Evolutionary conservation across 2,113 vertebrate species (phyloP).

Genomic region (Ailuropoda melanoleuca): DNA sequence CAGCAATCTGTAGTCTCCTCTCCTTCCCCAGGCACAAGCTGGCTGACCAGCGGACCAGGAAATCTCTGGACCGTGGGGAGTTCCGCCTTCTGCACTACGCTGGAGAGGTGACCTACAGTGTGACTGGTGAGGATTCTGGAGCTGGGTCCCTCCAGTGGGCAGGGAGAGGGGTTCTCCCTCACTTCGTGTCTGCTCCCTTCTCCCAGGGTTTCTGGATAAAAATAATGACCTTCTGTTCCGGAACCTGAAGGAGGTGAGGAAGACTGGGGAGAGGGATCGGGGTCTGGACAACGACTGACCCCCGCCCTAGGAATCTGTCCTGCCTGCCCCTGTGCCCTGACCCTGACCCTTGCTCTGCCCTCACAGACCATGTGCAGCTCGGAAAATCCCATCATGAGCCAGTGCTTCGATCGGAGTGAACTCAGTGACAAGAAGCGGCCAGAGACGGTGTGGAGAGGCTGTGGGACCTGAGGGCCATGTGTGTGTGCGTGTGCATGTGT

Average conservation of each 20-base stretch:
- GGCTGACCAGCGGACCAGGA: slow-evolving; percentile 95
- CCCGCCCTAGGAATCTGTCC: not conserved
- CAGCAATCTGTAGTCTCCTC: not conserved
- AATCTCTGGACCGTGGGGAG: slow-evolving; percentile 94
- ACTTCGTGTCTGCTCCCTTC: not conserved
- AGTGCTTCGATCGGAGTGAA: slow-evolving; percentile 94
- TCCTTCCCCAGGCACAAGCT: slow-evolving; percentile 92
- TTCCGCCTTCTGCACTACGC: slow-evolving; percentile 96
- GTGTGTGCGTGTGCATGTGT: not conserved
- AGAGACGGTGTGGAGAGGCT: slow-evolving; percentile 91
- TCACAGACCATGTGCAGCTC: slow-evolving; percentile 95
- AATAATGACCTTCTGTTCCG: slow-evolving; percentile 99
- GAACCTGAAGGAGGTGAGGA: slow-evolving; percentile 96
- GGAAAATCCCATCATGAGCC: slow-evolving; percentile 94
- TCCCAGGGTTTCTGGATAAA: slow-evolving; percentile 97
- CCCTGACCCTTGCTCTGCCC: not conserved
- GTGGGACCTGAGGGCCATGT: not conserved
- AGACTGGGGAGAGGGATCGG: accelerated
- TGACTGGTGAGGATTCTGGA: slow-evolving; percentile 87
- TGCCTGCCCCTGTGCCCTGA: not conserved
- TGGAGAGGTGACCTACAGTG: slow-evolving; percentile 97
- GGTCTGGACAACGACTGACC: not conserved
- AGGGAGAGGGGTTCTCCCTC: not conserved
- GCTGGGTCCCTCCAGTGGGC: not conserved
- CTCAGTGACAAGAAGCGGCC: slow-evolving; percentile 97